These are phyloP conservation scores for Cephus pulcher DNA, from an alignment of 2,888 invertebrate species.

Conservation along the genomic window DNA sequence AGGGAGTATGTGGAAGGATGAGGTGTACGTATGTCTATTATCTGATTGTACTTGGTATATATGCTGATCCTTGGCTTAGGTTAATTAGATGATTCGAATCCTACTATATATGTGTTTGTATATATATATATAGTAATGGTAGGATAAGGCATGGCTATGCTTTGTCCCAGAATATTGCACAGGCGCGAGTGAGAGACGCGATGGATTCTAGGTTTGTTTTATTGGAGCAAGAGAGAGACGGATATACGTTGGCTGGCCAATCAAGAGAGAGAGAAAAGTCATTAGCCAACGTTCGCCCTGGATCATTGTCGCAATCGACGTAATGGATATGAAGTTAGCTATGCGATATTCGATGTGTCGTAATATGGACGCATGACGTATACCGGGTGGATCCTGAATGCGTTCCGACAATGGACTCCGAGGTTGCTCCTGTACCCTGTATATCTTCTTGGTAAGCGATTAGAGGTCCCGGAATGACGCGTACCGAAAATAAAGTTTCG, in stretches of 20 bases:
- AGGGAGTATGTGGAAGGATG: background rate
- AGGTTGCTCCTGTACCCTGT: constrained; percentile 14
- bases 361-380: background rate
- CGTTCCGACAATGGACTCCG: background rate
- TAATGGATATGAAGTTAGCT: background rate
- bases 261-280: background rate
- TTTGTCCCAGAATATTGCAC: too few relatives aligned
- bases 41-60: background rate
- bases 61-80: background rate
- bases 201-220: too few relatives aligned
- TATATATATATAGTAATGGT: too few relatives aligned
- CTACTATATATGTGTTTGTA: background rate
- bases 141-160: too few relatives aligned
- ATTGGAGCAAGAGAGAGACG: background rate
- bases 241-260: background rate
- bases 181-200: too few relatives aligned
- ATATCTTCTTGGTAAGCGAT: constrained; percentile 47
- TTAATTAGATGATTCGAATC: background rate
- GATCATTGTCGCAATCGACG: too few relatives aligned
- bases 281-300: background rate
- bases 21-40: background rate
- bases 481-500: constrained; percentile 47
- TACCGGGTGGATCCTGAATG: background rate
- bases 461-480: constrained; percentile 39
- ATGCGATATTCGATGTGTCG: background rate